These are phyloP conservation scores for Macrosoma leucophasiata DNA, from an alignment of 2,888 invertebrate genomes.

Conservation along the genomic window DNA sequence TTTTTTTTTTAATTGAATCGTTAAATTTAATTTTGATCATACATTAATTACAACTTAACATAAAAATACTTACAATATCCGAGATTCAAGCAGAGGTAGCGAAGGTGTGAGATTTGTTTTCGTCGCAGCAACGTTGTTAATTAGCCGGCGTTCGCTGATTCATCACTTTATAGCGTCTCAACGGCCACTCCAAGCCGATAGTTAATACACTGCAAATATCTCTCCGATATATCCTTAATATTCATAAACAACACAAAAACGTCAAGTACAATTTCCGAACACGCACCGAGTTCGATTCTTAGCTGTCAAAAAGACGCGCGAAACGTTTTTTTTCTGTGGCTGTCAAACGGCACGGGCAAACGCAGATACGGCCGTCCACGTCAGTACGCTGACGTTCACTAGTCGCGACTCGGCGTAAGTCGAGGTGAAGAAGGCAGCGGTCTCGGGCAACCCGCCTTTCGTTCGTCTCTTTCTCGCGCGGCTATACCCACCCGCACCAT, in stretches of 20 bases:
- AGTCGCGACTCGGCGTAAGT: constrained; percentile 70
- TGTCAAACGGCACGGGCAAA: constrained; percentile 52
- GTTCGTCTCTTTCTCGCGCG: constrained; percentile 70
- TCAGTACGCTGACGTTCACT: constrained; percentile 71
- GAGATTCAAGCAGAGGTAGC: constrained; percentile 39
- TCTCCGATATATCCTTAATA: constrained; percentile 38
- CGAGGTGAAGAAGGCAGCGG: constrained; percentile 74
- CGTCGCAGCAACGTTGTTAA: constrained; percentile 65
- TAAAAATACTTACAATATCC: constrained; percentile 62
- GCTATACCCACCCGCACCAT: constrained; percentile 67
- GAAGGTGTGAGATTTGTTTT: constrained; percentile 62
- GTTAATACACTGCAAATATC: constrained; percentile 55
- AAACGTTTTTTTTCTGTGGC: constrained; percentile 58
- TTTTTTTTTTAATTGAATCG: no score
- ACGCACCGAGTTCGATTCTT: constrained; percentile 57
- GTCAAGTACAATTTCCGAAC: constrained; percentile 45
- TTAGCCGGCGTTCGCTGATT: constrained; percentile 72
- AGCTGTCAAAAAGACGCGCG: constrained; percentile 65
- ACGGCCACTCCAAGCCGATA: constrained; percentile 57
- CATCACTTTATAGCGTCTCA: constrained; percentile 72
- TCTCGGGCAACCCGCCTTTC: constrained; percentile 73
- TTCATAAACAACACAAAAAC: constrained; percentile 31
- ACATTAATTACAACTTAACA: constrained; percentile 13
- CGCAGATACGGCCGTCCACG: constrained; percentile 61
- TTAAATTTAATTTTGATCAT: no score